These are phyloP conservation scores for Chymomyza fuscimana DNA, from an alignment of 2,888 invertebrate species.

Conservation along the genomic window DNA sequence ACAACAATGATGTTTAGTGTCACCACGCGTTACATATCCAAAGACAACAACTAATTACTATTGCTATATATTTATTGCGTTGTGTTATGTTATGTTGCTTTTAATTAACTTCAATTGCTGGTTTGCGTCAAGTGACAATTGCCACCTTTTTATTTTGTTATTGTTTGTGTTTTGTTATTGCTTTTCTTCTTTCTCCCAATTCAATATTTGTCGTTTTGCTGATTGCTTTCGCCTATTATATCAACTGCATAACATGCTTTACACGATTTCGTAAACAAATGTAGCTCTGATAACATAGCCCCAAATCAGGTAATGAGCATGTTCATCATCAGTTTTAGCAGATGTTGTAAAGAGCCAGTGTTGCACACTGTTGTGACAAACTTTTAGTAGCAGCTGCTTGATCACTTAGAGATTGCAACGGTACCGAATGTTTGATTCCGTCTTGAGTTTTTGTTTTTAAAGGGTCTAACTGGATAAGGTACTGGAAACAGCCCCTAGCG, in stretches of 20 bases:
- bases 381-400: too few relatives aligned
- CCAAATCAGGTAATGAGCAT: too few relatives aligned
- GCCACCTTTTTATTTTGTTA: not conserved
- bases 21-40: slow-evolving; percentile 44
- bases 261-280: slow-evolving; percentile 39
- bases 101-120: slow-evolving; percentile 12
- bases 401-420: too few relatives aligned
- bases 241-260: slow-evolving; percentile 46
- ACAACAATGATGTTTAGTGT: slow-evolving; percentile 38
- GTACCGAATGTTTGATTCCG: too few relatives aligned
- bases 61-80: slow-evolving; percentile 29
- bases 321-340: too few relatives aligned
- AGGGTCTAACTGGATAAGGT: too few relatives aligned
- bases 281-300: too few relatives aligned
- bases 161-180: not conserved
- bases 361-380: too few relatives aligned
- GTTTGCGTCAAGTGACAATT: slow-evolving; percentile 6
- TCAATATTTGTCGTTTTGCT: slow-evolving; percentile 24
- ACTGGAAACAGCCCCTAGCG: too few relatives aligned
- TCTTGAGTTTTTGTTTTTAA: too few relatives aligned
- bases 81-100: not conserved
- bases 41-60: slow-evolving; percentile 47
- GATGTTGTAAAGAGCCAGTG: too few relatives aligned
- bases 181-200: not conserved
- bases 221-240: slow-evolving; percentile 40